Evolutionary conservation across 1,140 invertebrate genomes (phyloP).

Genomic region (Mactra quadrangularis): DNA sequence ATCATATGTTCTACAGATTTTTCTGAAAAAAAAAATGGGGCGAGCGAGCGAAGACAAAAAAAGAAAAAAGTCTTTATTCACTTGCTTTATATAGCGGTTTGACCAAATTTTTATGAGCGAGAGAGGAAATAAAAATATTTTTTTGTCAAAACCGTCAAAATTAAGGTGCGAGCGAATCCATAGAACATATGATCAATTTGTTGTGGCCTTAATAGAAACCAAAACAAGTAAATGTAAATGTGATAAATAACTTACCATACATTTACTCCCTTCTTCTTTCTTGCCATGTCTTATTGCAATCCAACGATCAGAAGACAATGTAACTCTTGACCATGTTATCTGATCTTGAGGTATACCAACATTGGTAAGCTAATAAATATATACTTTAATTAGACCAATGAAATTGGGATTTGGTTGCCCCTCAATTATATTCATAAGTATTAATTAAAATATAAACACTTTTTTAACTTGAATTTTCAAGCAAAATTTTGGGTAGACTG

Average conservation of each 20-base stretch:
- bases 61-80: too few species aligned
- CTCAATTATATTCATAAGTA: not conserved
- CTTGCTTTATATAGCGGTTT: too few species aligned
- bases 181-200: too few species aligned
- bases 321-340: slow-evolving; percentile 83
- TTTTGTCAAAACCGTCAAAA: too few species aligned
- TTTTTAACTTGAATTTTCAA: not conserved
- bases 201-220: too few species aligned
- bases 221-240: too few species aligned
- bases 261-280: slow-evolving; percentile 68
- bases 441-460: not conserved
- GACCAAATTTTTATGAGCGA: too few species aligned
- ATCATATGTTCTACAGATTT: too few species aligned
- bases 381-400: not conserved
- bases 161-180: too few species aligned
- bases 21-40: too few species aligned
- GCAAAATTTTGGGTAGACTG: not conserved
- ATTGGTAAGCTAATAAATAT: slow-evolving; percentile 78
- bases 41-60: too few species aligned
- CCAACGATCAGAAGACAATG: slow-evolving; percentile 83
- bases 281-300: slow-evolving; percentile 82
- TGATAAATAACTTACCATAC: slow-evolving; percentile 63
- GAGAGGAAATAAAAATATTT: too few species aligned
- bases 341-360: slow-evolving; percentile 81
- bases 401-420: not conserved